These are phyloP conservation scores for Trachymyrmex septentrionalis DNA, from an alignment of 1,140 invertebrate species.

Conservation along the genomic window DNA sequence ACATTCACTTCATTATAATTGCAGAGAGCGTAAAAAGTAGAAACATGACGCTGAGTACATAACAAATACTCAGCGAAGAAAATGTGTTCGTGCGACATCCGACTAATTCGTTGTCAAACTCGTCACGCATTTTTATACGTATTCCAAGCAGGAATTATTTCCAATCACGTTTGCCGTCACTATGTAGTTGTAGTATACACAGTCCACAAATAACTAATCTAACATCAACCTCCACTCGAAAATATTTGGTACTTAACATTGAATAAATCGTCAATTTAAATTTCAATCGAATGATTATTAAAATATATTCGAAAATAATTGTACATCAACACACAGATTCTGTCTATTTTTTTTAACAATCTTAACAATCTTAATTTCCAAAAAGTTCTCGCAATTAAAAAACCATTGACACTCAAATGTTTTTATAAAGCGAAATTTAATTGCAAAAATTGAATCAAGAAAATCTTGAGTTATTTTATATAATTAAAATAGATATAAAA, in stretches of 20 bases:
- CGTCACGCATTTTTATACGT: constrained; percentile 55
- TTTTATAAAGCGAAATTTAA: not conserved
- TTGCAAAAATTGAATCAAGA: not conserved
- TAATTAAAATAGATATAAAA: not conserved
- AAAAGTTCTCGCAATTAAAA: not conserved
- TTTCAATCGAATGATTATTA: not conserved
- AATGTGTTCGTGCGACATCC: constrained; percentile 38
- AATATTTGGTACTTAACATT: not conserved
- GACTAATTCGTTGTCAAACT: constrained; percentile 42
- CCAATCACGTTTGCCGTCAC: constrained; percentile 44
- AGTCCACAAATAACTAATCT: constrained; percentile 16
- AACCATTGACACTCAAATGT: not conserved
- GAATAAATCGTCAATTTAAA: constrained; percentile 4
- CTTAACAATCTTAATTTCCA: not conserved
- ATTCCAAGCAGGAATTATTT: constrained; percentile 52
- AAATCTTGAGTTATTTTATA: not conserved
- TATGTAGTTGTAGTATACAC: constrained; percentile 29
- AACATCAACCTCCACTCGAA: not conserved
- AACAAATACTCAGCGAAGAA: constrained; percentile 10
- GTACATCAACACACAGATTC: not conserved
- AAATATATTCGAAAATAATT: not conserved
- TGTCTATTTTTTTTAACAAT: constrained; percentile 20
- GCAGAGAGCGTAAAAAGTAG: constrained; percentile 51
- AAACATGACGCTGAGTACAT: constrained; percentile 52
- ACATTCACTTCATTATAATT: constrained; percentile 57